These are phyloP conservation scores for Polylopha cassiicola DNA, from an alignment of 2,888 invertebrate genomes.

Conservation along the genomic window DNA sequence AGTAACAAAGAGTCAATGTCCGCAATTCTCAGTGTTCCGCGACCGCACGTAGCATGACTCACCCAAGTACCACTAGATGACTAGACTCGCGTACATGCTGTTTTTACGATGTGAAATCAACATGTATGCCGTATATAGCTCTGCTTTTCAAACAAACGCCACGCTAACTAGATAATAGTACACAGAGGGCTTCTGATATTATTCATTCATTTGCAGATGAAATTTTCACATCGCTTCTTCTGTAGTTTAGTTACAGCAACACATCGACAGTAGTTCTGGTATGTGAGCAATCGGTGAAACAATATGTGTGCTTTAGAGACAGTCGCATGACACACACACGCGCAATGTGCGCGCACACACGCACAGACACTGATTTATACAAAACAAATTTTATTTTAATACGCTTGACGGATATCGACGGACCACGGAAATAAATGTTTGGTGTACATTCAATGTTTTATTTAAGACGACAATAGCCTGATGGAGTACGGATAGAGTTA, in stretches of 20 bases:
- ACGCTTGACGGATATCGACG: conserved; percentile 11
- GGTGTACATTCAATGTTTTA: conserved; percentile 36
- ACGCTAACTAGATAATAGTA: too few species aligned
- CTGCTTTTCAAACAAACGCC: not conserved
- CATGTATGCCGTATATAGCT: conserved; percentile 3
- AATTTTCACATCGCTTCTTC: conserved; percentile 39
- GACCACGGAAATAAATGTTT: conserved; percentile 44
- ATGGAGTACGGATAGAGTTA: conserved; percentile 32
- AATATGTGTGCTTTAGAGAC: conserved; percentile 64
- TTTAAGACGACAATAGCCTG: conserved; percentile 37
- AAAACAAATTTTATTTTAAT: conserved; percentile 23
- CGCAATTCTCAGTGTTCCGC: too few species aligned
- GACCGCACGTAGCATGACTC: too few species aligned
- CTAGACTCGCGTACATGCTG: conserved; percentile 6
- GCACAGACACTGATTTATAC: conserved; percentile 35
- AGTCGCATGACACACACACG: conserved; percentile 55
- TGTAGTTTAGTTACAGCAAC: conserved; percentile 38
- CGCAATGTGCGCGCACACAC: conserved; percentile 35
- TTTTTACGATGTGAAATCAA: not conserved
- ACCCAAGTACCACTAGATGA: too few species aligned
- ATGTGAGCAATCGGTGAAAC: conserved; percentile 69
- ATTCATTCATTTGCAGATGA: conserved; percentile 18
- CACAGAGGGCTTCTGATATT: conserved; percentile 6
- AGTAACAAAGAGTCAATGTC: too few species aligned
- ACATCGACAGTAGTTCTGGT: conserved; percentile 56